phyloP scores from a whole-genome alignment of 2,888 invertebrate genomes.

The Harpagoxenus sublaevis region DNA sequence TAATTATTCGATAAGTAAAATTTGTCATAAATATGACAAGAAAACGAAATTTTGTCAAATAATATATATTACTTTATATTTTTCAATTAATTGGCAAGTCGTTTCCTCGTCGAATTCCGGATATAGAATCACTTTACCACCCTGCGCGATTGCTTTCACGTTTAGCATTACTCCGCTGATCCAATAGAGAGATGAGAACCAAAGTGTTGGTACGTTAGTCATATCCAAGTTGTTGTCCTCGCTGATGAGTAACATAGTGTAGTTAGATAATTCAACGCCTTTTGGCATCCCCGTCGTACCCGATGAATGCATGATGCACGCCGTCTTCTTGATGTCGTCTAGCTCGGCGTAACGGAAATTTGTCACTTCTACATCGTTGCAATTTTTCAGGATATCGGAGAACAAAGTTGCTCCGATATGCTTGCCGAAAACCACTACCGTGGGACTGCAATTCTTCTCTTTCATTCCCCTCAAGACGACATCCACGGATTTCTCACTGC shows the following conservation, averaged over 20 bases:
- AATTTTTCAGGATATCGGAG: constrained; percentile 66
- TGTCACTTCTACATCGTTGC: constrained; percentile 64
- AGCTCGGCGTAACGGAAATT: constrained; percentile 71
- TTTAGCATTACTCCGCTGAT: constrained; percentile 76
- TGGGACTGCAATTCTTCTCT: constrained; percentile 46
- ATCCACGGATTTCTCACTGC: constrained; percentile 53
- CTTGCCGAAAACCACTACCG: constrained; percentile 75
- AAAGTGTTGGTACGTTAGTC: constrained; percentile 43
- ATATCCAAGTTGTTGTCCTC: background rate
- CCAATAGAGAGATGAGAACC: constrained; percentile 80
- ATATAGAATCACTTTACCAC: constrained; percentile 70
- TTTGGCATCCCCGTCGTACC: constrained; percentile 83
- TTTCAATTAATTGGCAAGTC: constrained; percentile 77
- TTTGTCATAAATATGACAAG: background rate
- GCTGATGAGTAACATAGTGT: constrained; percentile 59
- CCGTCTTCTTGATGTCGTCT: constrained; percentile 63
- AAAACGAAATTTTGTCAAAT: background rate
- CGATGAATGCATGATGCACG: constrained; percentile 80
- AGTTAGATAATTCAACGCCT: constrained; percentile 77
- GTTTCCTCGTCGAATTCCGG: constrained; percentile 74
- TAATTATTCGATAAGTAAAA: background rate
- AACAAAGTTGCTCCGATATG: constrained; percentile 65
- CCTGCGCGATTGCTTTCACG: constrained; percentile 56
- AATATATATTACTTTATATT: constrained; percentile 76
- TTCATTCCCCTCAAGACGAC: constrained; percentile 64